These are phyloP conservation scores for Sphecodes monilicornis DNA, from an alignment of 2,888 invertebrate genomes.

Conservation along the genomic window DNA sequence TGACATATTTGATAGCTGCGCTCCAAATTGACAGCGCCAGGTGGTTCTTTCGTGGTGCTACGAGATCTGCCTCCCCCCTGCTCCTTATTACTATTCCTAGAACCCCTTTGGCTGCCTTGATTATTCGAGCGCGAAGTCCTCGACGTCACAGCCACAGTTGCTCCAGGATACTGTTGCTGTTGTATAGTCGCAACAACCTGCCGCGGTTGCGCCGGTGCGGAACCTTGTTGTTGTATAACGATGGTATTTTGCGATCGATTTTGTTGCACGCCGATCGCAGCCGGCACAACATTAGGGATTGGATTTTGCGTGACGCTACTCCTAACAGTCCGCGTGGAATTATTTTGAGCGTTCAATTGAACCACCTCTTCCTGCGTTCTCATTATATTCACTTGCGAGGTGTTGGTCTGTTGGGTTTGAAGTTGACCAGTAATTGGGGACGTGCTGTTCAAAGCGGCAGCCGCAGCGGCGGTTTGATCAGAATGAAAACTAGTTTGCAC, in stretches of 20 bases:
- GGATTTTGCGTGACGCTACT: slow-evolving; percentile 60
- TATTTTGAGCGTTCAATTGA: slow-evolving; percentile 73
- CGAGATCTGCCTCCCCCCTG: slow-evolving; percentile 79
- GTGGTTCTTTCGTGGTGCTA: slow-evolving; percentile 91
- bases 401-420: slow-evolving; percentile 64
- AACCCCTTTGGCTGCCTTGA: slow-evolving; percentile 77
- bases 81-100: slow-evolving; percentile 79
- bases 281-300: slow-evolving; percentile 65
- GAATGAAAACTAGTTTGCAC: slow-evolving; percentile 81
- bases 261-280: slow-evolving; percentile 71
- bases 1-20: slow-evolving; percentile 97
- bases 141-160: slow-evolving; percentile 73
- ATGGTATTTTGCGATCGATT: slow-evolving; percentile 77
- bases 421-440: slow-evolving; percentile 67
- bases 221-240: slow-evolving; percentile 78
- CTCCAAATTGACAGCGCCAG: slow-evolving; percentile 96
- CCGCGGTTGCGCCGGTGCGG: slow-evolving; percentile 70
- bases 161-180: slow-evolving; percentile 69
- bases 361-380: slow-evolving; percentile 77
- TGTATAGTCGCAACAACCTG: slow-evolving; percentile 76
- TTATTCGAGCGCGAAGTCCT: slow-evolving; percentile 77
- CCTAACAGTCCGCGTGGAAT: slow-evolving; percentile 60
- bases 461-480: slow-evolving; percentile 66
- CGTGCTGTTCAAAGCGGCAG: slow-evolving; percentile 57
- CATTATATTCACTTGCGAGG: slow-evolving; percentile 76